These are phyloP conservation scores for Glaucidium brasilianum DNA, from an alignment of 2,113 vertebrate genomes.

Conservation along the genomic window DNA sequence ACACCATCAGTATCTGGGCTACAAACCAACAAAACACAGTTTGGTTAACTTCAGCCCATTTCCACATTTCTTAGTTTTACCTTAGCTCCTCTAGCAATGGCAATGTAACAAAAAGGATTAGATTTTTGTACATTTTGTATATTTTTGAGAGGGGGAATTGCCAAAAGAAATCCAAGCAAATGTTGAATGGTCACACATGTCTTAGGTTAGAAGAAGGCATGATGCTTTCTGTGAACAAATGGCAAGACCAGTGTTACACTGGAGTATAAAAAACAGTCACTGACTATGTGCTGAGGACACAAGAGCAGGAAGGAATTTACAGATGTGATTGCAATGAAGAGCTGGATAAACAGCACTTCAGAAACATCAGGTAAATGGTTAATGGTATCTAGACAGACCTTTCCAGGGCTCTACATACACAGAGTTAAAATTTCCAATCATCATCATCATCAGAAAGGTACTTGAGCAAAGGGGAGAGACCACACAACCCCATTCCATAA, in stretches of 20 bases:
- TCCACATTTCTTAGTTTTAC: neutral
- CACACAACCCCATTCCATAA: neutral
- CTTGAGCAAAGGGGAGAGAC: neutral
- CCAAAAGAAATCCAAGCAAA: neutral
- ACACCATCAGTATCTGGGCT: constrained; percentile 65
- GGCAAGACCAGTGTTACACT: neutral
- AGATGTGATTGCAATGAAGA: neutral
- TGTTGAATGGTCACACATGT: fast-evolving
- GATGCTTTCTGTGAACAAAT: neutral
- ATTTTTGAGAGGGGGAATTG: neutral
- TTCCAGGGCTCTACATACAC: neutral
- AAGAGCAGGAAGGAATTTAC: neutral
- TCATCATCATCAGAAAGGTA: neutral
- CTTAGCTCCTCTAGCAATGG: neutral
- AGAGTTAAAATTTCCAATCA: neutral
- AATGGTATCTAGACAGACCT: neutral
- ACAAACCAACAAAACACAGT: constrained; percentile 42
- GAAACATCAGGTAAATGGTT: neutral
- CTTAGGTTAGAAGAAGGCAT: neutral
- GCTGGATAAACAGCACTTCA: neutral
- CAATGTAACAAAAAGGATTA: neutral
- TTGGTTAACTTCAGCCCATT: neutral
- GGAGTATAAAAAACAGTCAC: neutral
- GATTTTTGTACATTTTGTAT: neutral
- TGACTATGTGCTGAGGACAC: neutral